These are phyloP conservation scores for Lathamus discolor DNA, from an alignment of 2,113 vertebrate genomes.

Conservation along the genomic window DNA sequence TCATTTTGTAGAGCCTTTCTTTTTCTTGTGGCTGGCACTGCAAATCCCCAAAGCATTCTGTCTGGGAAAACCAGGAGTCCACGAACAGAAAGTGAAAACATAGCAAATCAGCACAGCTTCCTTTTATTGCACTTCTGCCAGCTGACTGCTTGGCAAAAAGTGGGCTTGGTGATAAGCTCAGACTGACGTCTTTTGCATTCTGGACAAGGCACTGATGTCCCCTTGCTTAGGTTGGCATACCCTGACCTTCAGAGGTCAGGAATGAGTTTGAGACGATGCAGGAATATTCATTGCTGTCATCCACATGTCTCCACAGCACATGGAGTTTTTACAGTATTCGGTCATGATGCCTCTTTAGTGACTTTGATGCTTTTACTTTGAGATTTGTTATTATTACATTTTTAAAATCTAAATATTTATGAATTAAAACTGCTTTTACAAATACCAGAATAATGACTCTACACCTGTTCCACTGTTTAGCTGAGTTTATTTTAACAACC, in stretches of 20 bases:
- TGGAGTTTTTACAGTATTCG: neutral
- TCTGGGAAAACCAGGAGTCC: neutral
- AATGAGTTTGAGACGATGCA: neutral
- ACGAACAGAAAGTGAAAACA: neutral
- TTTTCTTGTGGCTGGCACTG: neutral
- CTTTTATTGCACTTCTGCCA: neutral
- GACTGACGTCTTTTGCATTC: neutral
- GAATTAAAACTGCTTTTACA: neutral
- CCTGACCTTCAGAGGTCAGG: neutral
- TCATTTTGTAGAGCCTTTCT: neutral
- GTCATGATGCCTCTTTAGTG: neutral
- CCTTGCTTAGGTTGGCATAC: neutral
- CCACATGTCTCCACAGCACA: neutral
- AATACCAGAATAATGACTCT: neutral
- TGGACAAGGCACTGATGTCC: neutral
- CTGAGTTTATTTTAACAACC: constrained; percentile 1
- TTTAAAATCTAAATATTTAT: neutral
- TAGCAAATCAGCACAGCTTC: neutral
- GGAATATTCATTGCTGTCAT: neutral
- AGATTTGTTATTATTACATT: neutral
- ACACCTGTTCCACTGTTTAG: neutral
- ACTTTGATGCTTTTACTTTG: neutral
- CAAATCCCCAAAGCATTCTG: neutral
- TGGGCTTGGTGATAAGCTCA: accelerated
- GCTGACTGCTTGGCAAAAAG: neutral